These are phyloP conservation scores for Periplaneta americana DNA, from an alignment of 1,140 invertebrate genomes.

Conservation along the genomic window DNA sequence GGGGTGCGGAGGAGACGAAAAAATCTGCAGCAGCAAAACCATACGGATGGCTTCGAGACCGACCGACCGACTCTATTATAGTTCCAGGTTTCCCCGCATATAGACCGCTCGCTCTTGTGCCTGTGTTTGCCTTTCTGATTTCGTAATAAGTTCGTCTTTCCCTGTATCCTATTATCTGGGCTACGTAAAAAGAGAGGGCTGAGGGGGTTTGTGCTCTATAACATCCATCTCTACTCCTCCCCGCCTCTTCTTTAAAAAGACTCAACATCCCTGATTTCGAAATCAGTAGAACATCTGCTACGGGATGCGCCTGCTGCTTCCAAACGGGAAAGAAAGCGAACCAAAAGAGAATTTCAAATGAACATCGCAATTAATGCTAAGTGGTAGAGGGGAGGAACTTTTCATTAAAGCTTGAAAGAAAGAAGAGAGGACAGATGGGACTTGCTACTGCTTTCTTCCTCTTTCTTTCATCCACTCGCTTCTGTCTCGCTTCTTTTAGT, in stretches of 20 bases:
- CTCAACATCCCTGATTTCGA: not conserved
- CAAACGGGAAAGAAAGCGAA: not conserved
- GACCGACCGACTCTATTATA: not conserved
- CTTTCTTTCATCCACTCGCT: not conserved
- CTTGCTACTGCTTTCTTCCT: not conserved
- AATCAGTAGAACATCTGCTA: conserved; percentile 1
- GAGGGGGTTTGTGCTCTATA: not conserved
- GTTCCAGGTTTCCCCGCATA: not conserved
- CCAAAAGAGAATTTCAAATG: conserved; percentile 22
- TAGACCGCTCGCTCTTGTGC: not conserved
- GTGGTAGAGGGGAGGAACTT: conserved; percentile 17
- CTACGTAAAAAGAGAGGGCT: not conserved
- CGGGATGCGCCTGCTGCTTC: not conserved
- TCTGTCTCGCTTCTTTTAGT: not conserved
- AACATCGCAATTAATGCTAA: conserved; percentile 24
- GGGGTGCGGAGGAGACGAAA: no score
- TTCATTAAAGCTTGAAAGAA: conserved; percentile 19
- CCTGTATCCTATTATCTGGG: not conserved
- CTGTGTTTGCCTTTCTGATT: conserved; percentile 4
- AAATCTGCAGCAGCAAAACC: not conserved
- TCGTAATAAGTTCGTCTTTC: conserved; percentile 1
- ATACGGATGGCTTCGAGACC: not conserved
- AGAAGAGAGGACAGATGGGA: not conserved
- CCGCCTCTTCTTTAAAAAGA: not conserved
- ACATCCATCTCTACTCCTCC: not conserved